phyloP scores from a whole-genome alignment of 23 tunicate genomes.

The Ciona savignyi region DNA sequence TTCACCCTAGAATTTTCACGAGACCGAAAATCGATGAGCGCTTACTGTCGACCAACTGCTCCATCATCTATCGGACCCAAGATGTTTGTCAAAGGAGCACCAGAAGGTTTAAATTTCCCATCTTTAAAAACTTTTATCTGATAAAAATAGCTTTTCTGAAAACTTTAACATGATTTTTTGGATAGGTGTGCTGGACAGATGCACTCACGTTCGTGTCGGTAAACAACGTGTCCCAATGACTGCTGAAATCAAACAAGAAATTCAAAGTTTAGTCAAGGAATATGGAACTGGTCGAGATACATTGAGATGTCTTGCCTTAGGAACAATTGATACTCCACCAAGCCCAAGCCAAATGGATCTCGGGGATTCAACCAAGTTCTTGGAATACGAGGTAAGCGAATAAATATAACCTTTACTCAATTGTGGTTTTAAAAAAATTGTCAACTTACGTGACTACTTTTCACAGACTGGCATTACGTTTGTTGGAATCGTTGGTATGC shows the following conservation, averaged over 20 bases:
- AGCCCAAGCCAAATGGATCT: constrained; percentile 72
- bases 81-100: too few species aligned
- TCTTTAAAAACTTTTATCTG: too few species aligned
- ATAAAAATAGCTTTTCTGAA: too few species aligned
- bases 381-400: constrained; percentile 61
- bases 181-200: constrained; percentile 88
- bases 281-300: constrained; percentile 98
- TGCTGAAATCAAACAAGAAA: constrained; percentile 64
- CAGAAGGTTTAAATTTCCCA: too few species aligned
- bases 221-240: constrained; percentile 77
- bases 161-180: too few species aligned
- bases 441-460: background rate
- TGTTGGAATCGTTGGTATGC: constrained; percentile 98
- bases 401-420: background rate
- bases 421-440: background rate
- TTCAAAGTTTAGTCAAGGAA: constrained; percentile 64
- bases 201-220: constrained; percentile 90
- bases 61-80: constrained; percentile 66
- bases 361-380: constrained; percentile 78
- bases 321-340: constrained; percentile 84
- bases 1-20: constrained; percentile 95
- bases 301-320: constrained; percentile 92
- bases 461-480: constrained; percentile 77
- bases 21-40: constrained; percentile 97
- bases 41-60: constrained; percentile 76